These are phyloP conservation scores for Myiopsitta monachus DNA, from an alignment of 2,113 vertebrate genomes.

Conservation along the genomic window DNA sequence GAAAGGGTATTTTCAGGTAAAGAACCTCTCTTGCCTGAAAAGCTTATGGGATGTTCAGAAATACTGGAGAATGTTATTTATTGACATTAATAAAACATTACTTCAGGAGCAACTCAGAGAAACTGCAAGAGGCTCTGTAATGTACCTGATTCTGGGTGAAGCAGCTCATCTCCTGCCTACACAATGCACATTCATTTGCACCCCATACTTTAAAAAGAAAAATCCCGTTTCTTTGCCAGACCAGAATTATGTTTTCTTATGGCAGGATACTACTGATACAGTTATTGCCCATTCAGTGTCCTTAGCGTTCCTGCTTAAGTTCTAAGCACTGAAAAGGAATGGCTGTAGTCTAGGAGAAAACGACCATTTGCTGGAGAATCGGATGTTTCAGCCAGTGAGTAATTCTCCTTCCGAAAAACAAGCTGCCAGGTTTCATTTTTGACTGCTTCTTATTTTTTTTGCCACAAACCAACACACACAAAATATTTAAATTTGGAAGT, in stretches of 20 bases:
- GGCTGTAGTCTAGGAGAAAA: not conserved
- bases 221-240: not conserved
- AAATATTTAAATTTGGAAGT: conserved; percentile 38
- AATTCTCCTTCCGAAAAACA: not conserved
- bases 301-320: not conserved
- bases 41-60: conserved; percentile 36
- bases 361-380: not conserved
- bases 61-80: not conserved
- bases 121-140: not conserved
- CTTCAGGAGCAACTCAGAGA: not conserved
- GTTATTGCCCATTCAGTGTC: not conserved
- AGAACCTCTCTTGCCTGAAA: conserved; percentile 48
- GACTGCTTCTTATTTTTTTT: not conserved
- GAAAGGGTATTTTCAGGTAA: conserved; percentile 44
- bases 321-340: not conserved
- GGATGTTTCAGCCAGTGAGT: not conserved
- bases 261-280: not conserved
- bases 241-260: not conserved
- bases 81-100: not conserved
- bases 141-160: not conserved
- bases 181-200: not conserved
- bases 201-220: not conserved
- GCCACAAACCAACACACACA: not conserved
- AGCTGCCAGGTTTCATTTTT: not conserved
- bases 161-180: not conserved